Percentiles rank a stretch among this genome's conserved stretches.
Conservation (phyloP, 2,888 invertebrate genomes). For the Mesorhabditis sp. region DNA sequence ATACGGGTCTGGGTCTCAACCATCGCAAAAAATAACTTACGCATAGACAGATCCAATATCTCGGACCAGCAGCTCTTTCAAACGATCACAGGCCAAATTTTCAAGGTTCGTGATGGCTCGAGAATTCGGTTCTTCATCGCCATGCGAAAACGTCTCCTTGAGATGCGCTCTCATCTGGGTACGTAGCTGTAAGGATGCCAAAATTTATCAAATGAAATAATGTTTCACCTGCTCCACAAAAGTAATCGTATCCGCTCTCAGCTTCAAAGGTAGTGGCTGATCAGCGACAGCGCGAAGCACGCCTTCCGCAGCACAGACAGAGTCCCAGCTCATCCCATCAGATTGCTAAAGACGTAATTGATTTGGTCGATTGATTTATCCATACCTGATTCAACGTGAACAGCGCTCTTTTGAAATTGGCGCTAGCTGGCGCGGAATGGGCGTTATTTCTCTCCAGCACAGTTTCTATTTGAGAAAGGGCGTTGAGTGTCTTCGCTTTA, state of each 20-base stretch:
- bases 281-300: not conserved
- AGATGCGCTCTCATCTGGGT: not conserved
- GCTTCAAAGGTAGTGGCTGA: not conserved
- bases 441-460: conserved; percentile 27
- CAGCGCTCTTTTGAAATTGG: conserved; percentile 28
- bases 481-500: conserved; percentile 20
- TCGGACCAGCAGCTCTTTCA: conserved; percentile 26
- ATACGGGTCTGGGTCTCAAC: not conserved
- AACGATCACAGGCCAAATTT: conserved; percentile 19
- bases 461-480: conserved; percentile 28
- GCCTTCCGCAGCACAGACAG: not conserved
- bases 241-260: not conserved
- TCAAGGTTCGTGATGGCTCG: conserved; percentile 21
- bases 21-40: conserved; percentile 11
- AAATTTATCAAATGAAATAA: not conserved
- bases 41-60: conserved; percentile 25
- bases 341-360: not conserved
- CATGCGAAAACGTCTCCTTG: not conserved
- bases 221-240: conserved; percentile 1
- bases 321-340: not conserved
- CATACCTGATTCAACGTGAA: conserved; percentile 18
- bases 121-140: not conserved
- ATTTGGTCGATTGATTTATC: conserved; percentile 10
- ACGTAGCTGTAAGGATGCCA: not conserved
- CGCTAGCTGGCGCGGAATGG: conserved; percentile 17